Percentiles rank a stretch among this genome's conserved stretches.
These are phyloP conservation scores for Jaculus jaculus DNA, from an alignment of 2,113 vertebrate species.

Conservation along the genomic window DNA sequence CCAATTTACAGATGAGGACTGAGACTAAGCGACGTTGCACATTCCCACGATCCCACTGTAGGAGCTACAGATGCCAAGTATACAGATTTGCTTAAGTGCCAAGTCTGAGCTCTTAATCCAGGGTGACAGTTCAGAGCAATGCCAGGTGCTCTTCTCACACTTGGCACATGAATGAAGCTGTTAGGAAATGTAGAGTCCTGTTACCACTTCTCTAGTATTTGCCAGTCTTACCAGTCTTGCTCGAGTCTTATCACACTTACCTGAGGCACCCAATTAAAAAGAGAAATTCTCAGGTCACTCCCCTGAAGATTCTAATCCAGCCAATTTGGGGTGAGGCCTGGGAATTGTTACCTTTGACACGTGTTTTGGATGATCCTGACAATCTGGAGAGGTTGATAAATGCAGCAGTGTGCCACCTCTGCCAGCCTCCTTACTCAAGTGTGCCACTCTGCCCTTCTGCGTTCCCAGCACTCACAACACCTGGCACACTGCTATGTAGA, in stretches of 20 bases:
- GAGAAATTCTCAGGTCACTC: background rate
- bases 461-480: background rate
- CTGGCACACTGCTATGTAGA: background rate
- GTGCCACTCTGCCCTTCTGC: background rate
- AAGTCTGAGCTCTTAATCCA: background rate
- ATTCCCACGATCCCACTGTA: background rate
- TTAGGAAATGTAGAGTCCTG: background rate
- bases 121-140: background rate
- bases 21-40: background rate
- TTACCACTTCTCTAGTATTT: background rate
- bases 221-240: background rate
- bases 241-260: background rate
- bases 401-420: background rate
- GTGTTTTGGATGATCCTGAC: background rate
- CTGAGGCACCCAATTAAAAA: background rate
- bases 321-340: background rate
- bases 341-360: background rate
- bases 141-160: fast-evolving
- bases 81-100: background rate
- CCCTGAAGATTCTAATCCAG: background rate
- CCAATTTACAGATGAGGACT: background rate
- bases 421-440: background rate
- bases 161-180: background rate
- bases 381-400: background rate
- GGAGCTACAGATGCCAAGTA: background rate